Evolutionary conservation across 2,113 vertebrate genomes (phyloP).

Genomic region (Leptocoma aspasia): DNA sequence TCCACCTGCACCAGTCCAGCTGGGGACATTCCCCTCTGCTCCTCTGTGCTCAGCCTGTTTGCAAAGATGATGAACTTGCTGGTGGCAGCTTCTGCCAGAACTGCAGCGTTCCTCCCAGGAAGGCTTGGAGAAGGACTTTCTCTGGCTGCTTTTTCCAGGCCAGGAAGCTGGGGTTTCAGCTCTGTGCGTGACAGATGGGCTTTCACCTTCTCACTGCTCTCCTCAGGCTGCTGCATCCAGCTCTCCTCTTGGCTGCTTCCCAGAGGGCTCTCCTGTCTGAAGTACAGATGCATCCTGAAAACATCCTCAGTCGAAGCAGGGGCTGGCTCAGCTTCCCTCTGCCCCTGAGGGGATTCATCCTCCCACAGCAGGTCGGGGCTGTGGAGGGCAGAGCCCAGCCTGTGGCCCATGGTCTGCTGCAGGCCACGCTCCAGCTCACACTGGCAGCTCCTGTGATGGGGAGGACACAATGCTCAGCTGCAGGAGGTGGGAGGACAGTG

Average conservation of each 20-base stretch:
- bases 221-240: not conserved
- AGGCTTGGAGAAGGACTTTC: not conserved
- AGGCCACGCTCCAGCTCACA: not conserved
- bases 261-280: not conserved
- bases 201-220: not conserved
- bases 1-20: not conserved
- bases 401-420: not conserved
- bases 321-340: not conserved
- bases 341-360: rapidly evolving
- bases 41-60: not conserved
- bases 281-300: not conserved
- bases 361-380: not conserved
- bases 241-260: not conserved
- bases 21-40: not conserved
- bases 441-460: not conserved
- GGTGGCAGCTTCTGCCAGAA: not conserved
- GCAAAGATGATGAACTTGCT: not conserved
- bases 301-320: rapidly evolving
- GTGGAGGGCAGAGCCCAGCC: not conserved
- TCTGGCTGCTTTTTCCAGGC: not conserved
- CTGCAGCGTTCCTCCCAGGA: rapidly evolving
- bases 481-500: not conserved
- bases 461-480: not conserved
- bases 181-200: not conserved
- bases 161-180: not conserved